Base-by-base conservation (phyloP, 2,888 invertebrate species). In the Acleris cristana region DNA sequence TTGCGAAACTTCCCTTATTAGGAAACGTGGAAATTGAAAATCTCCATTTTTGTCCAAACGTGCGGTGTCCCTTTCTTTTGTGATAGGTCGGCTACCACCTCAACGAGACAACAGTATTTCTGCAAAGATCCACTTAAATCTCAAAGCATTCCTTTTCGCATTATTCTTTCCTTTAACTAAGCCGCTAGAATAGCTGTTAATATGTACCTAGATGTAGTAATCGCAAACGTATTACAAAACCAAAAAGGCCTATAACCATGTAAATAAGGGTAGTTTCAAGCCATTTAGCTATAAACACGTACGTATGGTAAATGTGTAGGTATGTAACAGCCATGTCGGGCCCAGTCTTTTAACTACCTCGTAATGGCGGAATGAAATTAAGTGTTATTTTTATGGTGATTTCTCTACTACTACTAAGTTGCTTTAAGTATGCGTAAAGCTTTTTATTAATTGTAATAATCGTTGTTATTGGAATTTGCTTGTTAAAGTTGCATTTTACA, bases 331-430 rank as follows among this genome's bases (percentile, higher is more conserved):
- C 84, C 80, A 79, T 84, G 85, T 83, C 79, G 84, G 84, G 78
- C 86, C 81, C 82, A 86, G 85, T 85, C 89, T 89, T 88, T 90
- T 91, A 90, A 92, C 80, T 77, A 84, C 88, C 77, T 88, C 89
- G 88, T 92, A 90, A 92, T 91, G 87, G 91, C 88, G 86, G 87
- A 81, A 89, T 90, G 85, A 92, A 92, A 92, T 91, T 90, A 90
- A 92, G 92, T 92, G 92, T 91, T 91, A 91, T 91, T 92, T 92
- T 92, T 92, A 92, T 92, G 91, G 87, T 92, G 90, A 92, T 91
- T 92, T 90, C 90, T 84, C 87, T 87, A 90, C 90, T 85, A 88
- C 89, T 91, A 90, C 91, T 89, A 81, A 90, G 91, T 91, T 90
- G 91, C 88, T 87, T 88, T 89, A 89, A 90, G 89, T 87, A 88